Conservation (phyloP, 2,888 invertebrate species). For the Cinara cedri region DNA sequence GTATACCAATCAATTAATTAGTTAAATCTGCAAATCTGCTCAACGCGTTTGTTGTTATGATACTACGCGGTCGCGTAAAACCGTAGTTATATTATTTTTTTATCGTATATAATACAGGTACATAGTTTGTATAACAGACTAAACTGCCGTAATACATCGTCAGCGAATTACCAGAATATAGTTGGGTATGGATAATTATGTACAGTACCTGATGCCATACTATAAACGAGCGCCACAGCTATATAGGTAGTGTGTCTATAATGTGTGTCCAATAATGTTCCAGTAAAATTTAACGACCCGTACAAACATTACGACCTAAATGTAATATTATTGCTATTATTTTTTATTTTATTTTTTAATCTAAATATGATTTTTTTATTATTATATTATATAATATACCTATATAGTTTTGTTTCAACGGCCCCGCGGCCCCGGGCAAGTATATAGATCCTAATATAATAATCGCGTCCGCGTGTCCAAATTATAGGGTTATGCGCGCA, state of each 20-base stretch:
- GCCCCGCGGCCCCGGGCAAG: slow-evolving; percentile 29
- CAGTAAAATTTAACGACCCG: slow-evolving; percentile 38
- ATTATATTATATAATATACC: too few relatives aligned
- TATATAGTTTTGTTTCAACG: slow-evolving; percentile 21
- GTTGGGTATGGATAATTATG: neutral
- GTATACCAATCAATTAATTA: slow-evolving; percentile 51
- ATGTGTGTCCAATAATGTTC: slow-evolving; percentile 46
- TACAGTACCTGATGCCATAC: too few relatives aligned
- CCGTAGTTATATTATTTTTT: neutral
- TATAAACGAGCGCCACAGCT: neutral
- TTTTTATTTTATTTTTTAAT: slow-evolving; percentile 16
- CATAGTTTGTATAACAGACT: slow-evolving; percentile 11
- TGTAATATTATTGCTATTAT: slow-evolving; percentile 27
- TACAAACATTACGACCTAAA: neutral
- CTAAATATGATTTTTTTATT: slow-evolving; percentile 45
- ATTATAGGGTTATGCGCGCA: slow-evolving; percentile 50
- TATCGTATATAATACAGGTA: too few relatives aligned
- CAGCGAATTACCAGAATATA: slow-evolving; percentile 25
- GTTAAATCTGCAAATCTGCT: slow-evolving; percentile 45
- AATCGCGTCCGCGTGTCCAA: slow-evolving; percentile 55
- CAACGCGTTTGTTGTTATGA: slow-evolving; percentile 16
- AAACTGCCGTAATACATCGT: slow-evolving; percentile 29
- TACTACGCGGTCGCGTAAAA: slow-evolving; percentile 17
- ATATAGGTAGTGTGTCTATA: neutral
- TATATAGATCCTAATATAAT: slow-evolving; percentile 41